phyloP scores from a whole-genome alignment of 2,888 invertebrate species.

The Merodon equestris region DNA sequence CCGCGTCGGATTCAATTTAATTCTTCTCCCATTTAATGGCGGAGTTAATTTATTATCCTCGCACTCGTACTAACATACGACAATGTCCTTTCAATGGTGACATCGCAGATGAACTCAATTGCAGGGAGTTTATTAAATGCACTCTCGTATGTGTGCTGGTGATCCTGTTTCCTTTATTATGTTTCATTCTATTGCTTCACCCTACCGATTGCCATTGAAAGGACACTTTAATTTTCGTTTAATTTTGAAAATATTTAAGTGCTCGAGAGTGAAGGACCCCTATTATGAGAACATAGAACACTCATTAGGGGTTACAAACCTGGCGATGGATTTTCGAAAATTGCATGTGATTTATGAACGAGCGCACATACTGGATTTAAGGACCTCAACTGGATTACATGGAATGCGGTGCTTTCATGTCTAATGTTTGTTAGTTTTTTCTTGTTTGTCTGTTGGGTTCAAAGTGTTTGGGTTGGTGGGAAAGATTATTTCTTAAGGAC shows the following conservation, averaged over 20 bases:
- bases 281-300: slow-evolving; percentile 72
- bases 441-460: slow-evolving; percentile 4
- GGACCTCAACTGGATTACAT: slow-evolving; percentile 10
- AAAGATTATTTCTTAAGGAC: neutral
- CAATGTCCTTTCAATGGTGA: slow-evolving; percentile 67
- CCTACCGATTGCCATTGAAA: slow-evolving; percentile 33
- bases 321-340: slow-evolving; percentile 77
- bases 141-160: slow-evolving; percentile 18
- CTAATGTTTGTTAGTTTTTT: slow-evolving; percentile 29
- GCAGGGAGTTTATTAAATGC: slow-evolving; percentile 64
- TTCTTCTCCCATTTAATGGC: slow-evolving; percentile 72
- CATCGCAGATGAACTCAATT: slow-evolving; percentile 64
- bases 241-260: slow-evolving; percentile 66
- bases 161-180: slow-evolving; percentile 54
- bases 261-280: slow-evolving; percentile 51
- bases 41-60: slow-evolving; percentile 67
- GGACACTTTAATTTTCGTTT: slow-evolving; percentile 67
- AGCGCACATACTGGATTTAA: slow-evolving; percentile 15
- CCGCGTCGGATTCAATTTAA: slow-evolving; percentile 78
- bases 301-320: slow-evolving; percentile 78
- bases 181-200: neutral
- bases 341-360: slow-evolving; percentile 64
- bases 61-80: slow-evolving; percentile 29
- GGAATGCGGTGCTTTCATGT: slow-evolving; percentile 51
- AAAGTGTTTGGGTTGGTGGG: slow-evolving; percentile 21